Percentiles rank a stretch among this genome's conserved stretches.
phyloP scores from a whole-genome alignment of 2,113 vertebrate species.

The Cichladusa arquata region DNA sequence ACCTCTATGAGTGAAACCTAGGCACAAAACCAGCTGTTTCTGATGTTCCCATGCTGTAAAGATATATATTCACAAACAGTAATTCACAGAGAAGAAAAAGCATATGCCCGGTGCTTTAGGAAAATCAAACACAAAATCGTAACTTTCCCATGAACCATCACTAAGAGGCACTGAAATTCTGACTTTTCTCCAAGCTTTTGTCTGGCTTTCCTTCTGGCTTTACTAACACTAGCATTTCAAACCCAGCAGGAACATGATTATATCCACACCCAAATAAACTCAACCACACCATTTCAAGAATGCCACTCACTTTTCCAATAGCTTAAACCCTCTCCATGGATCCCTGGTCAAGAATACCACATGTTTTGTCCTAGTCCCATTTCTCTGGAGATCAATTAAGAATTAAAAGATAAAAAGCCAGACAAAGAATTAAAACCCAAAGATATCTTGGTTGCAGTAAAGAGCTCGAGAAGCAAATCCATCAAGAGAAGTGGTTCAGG shows the following conservation, averaged over 20 bases:
- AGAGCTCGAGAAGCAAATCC: neutral
- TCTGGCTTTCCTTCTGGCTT: slow-evolving; percentile 44
- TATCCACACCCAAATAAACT: slow-evolving; percentile 16
- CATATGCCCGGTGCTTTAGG: neutral
- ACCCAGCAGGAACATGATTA: slow-evolving; percentile 28
- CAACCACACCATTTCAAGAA: neutral
- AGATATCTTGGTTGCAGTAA: neutral
- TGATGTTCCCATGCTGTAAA: neutral
- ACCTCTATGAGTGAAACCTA: neutral
- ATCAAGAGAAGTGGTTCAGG: neutral
- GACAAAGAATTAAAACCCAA: neutral
- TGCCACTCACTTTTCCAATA: neutral
- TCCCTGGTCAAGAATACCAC: neutral
- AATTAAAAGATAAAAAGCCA: neutral
- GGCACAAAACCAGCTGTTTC: neutral
- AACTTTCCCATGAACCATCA: slow-evolving; percentile 20
- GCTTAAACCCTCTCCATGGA: neutral
- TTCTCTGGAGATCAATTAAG: neutral
- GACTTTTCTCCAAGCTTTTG: slow-evolving; percentile 51
- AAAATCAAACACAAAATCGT: neutral
- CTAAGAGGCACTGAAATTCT: slow-evolving; percentile 9
- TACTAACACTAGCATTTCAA: slow-evolving; percentile 51
- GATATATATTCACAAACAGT: neutral
- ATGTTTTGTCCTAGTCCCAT: neutral
- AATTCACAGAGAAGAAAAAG: neutral